Base-by-base conservation (phyloP, 2,888 invertebrate species). In the Camptogramma bilineatum region DNA sequence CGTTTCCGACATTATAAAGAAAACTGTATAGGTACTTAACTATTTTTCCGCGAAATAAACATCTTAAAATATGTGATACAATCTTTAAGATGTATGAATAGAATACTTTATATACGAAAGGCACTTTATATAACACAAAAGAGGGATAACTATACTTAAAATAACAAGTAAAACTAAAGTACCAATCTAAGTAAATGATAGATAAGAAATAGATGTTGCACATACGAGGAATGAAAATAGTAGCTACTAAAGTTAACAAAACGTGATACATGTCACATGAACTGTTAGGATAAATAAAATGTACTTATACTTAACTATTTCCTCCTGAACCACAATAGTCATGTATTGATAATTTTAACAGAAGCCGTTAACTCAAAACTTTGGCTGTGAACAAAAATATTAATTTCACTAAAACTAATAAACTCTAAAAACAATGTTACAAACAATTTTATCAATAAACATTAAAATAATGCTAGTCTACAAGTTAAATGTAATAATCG, bases 381-480 rank as follows among this genome's bases (percentile, higher is more conserved):
- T 89, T 90, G 89, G 89, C 84, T 84, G 82, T 73, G 60, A 69
- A 76, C 80, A 78, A 77, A 82, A 80, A 74, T 74, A 78, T 85
- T 85, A 87, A 86, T 87, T 85, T 86, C 79, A 80, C 83, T 85
- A 83, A 86, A 84, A 83, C 86, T 87, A 85, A 68, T 71, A 71
- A 71, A 73, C 73, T 71, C 68, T 73, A 62, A 64, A 87, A 91
- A 90, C 87, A 87, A 87, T 78, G 75, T 80, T 80, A 86, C 88
- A 90, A 91, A 91, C 88, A 88, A 88, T 90, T 86, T 85, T 76
- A 87, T 80, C 79, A 85, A 84, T 83, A 21, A 89, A 88, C 86
- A 73, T 28, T 87, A 85, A 85, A 82, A 84, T 81, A 79, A 77
- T 58, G 39, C 78, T 76, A 66, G 77, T 82, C 75, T 83, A 81